Conservation (phyloP, 2,113 vertebrate genomes). For the Verasper variegatus region DNA sequence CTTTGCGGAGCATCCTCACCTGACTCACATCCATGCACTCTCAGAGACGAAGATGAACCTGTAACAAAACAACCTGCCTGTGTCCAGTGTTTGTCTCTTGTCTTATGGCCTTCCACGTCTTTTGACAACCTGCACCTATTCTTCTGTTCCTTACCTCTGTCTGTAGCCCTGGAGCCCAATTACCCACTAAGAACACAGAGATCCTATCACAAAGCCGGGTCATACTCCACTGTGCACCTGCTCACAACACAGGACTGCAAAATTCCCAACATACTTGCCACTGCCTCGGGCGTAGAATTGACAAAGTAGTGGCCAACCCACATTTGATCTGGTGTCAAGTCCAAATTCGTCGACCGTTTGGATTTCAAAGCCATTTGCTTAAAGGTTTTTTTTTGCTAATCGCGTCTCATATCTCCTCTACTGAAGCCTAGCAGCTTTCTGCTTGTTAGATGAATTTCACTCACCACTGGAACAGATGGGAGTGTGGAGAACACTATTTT, state of each 20-base stretch:
- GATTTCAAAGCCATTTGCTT: slow-evolving; percentile 38
- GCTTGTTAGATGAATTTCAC: slow-evolving; percentile 42
- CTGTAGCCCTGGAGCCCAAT: slow-evolving; percentile 74
- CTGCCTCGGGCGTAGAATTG: slow-evolving; percentile 40
- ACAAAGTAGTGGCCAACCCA: slow-evolving; percentile 29
- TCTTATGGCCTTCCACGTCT: slow-evolving; percentile 32
- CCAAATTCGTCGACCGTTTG: slow-evolving; percentile 38
- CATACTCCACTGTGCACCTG: slow-evolving; percentile 61
- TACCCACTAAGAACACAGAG: slow-evolving; percentile 70
- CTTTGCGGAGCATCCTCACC: slow-evolving; percentile 10
- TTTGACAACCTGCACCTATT: slow-evolving; percentile 58
- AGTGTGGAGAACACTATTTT: slow-evolving; percentile 26
- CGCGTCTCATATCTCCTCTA: slow-evolving; percentile 31
- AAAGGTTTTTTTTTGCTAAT: slow-evolving; percentile 52
- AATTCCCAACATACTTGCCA: slow-evolving; percentile 65
- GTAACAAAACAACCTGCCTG: slow-evolving; percentile 44
- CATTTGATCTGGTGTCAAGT: slow-evolving; percentile 46
- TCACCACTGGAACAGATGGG: slow-evolving; percentile 31
- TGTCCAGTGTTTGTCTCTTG: slow-evolving; percentile 33
- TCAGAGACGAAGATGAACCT: slow-evolving; percentile 27
- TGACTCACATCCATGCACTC: slow-evolving; percentile 5
- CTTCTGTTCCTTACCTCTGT: slow-evolving; percentile 37
- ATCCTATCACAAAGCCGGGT: slow-evolving; percentile 71
- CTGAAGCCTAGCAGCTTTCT: slow-evolving; percentile 33
- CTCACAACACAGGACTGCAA: slow-evolving; percentile 38